Conservation (phyloP, 2,888 invertebrate species). For the Siphlonurus alternatus region DNA sequence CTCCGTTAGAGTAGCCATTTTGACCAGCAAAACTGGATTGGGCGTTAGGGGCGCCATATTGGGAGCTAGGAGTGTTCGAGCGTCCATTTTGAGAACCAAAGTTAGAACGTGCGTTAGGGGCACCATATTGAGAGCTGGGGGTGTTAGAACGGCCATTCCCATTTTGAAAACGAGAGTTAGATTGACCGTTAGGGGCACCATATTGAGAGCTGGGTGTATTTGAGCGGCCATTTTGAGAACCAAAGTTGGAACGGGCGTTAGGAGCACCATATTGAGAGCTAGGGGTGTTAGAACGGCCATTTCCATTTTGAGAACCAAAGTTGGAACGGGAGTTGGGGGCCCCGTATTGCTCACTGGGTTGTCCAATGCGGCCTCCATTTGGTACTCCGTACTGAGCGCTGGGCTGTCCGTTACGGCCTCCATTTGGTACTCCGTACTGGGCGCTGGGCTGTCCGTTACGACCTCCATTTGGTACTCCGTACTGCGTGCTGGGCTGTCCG, state of each 20-base stretch:
- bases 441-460: not conserved
- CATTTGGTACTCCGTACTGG: not conserved
- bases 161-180: not conserved
- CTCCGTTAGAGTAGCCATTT: not conserved
- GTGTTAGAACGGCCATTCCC: not conserved
- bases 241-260: not conserved
- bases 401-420: not conserved
- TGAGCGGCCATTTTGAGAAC: not conserved
- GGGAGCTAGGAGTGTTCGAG: not conserved
- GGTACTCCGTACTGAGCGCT: not conserved
- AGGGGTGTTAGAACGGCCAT: not conserved
- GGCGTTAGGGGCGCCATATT: not conserved
- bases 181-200: not conserved
- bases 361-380: not conserved
- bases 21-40: not conserved
- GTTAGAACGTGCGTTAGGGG: constrained; percentile 3
- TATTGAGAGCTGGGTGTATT: constrained; percentile 1
- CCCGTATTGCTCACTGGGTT: constrained; percentile 11
- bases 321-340: constrained; percentile 5
- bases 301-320: not conserved
- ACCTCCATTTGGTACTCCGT: not conserved
- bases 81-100: not conserved
- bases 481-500: not conserved
- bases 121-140: constrained; percentile 10
- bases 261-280: no score